A percentile compares a stretch with the other conserved stretches of the same genome.
phyloP scores from a whole-genome alignment of 1,140 invertebrate genomes.

The Lineus longissimus region DNA sequence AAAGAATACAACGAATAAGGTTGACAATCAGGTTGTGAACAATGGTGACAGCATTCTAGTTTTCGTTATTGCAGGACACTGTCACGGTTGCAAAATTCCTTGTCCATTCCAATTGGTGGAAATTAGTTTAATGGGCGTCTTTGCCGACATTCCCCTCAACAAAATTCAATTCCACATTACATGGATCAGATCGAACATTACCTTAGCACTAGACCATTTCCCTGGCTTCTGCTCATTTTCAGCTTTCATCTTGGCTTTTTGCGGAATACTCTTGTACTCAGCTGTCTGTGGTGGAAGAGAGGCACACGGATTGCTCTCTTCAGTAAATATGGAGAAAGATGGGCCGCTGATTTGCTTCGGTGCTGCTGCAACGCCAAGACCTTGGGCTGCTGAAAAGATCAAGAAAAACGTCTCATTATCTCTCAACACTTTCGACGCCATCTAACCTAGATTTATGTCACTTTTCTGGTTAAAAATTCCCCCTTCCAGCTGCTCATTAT shows the following conservation, averaged over 20 bases:
- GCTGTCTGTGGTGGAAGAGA: slow-evolving; percentile 28
- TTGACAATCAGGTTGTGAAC: no score
- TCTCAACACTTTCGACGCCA: no score
- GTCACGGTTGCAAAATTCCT: neutral
- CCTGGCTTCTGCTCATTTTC: slow-evolving; percentile 50
- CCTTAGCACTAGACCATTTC: slow-evolving; percentile 45
- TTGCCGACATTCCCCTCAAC: neutral
- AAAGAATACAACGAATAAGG: neutral
- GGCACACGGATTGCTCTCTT: slow-evolving; percentile 32
- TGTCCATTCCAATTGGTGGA: neutral
- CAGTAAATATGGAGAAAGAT: slow-evolving; percentile 30
- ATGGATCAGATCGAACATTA: slow-evolving; percentile 12
- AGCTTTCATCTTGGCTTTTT: slow-evolving; percentile 26
- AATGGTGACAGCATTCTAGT: no score
- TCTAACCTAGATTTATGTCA: no score
- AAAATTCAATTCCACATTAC: no score
- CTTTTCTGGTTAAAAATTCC: no score
- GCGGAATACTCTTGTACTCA: slow-evolving; percentile 33
- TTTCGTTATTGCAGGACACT: neutral
- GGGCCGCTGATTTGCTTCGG: neutral
- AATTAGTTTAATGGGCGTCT: neutral
- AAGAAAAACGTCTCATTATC: neutral
- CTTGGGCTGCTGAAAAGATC: slow-evolving; percentile 8
- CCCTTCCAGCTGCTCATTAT: no score
- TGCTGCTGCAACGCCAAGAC: neutral